Evolutionary conservation across 2,888 invertebrate species (phyloP).

Genomic region (Hesperia comma): DNA sequence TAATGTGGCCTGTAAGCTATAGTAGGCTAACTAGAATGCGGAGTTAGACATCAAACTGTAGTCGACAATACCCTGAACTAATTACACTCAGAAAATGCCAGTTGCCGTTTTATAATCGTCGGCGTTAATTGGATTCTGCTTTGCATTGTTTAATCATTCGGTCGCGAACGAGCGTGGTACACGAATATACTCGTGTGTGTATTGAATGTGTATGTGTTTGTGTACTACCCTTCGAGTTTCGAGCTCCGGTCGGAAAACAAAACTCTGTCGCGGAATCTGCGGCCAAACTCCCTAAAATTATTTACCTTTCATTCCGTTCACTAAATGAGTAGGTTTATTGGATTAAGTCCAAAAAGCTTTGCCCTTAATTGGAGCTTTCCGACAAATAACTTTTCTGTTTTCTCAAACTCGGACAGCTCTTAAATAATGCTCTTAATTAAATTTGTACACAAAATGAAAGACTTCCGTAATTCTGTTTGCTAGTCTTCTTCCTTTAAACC

Average conservation of each 20-base stretch:
- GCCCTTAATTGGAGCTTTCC: conserved; percentile 82
- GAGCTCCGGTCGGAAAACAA: conserved; percentile 54
- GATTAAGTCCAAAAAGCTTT: conserved; percentile 82
- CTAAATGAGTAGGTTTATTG: conserved; percentile 83
- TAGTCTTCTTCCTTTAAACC: conserved; percentile 44
- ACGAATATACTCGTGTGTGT: conserved; percentile 26
- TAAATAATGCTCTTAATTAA: conserved; percentile 79
- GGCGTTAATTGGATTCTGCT: conserved; percentile 55
- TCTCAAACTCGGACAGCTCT: conserved; percentile 79
- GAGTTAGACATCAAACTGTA: conserved; percentile 24
- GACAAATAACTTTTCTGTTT: conserved; percentile 82
- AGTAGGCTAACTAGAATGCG: conserved; percentile 15
- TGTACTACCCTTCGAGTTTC: conserved; percentile 34
- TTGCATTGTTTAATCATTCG: conserved; percentile 56
- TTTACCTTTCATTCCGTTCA: conserved; percentile 80
- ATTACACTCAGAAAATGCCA: conserved; percentile 30
- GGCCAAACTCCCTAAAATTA: conserved; percentile 70
- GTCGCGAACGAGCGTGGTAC: conserved; percentile 49
- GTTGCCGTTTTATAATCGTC: conserved; percentile 49
- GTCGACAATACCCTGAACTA: conserved; percentile 30
- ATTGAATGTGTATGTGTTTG: neutral
- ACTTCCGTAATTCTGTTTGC: conserved; percentile 55
- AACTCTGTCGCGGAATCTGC: conserved; percentile 60
- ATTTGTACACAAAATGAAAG: conserved; percentile 67
- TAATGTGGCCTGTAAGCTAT: neutral